These are phyloP conservation scores for Sparus aurata DNA, from an alignment of 2,797 vertebrate species.

Conservation along the genomic window DNA sequence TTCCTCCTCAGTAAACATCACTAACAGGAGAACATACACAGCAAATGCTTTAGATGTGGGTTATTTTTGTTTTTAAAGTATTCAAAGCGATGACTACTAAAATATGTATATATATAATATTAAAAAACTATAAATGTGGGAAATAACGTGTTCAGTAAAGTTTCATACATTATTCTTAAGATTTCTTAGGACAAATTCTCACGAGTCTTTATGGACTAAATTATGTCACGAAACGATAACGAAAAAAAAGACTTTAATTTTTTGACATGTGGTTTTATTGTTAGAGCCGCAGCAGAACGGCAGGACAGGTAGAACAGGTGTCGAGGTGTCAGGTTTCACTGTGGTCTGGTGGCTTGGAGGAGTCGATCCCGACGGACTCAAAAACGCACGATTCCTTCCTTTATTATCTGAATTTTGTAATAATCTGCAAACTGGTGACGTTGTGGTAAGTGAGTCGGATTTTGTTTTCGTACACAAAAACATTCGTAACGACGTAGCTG, in stretches of 20 bases:
- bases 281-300: not conserved
- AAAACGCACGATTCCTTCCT: not conserved
- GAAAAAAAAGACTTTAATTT: no score
- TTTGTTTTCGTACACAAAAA: not conserved
- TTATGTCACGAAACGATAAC: not conserved
- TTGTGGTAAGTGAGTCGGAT: slow-evolving; percentile 46
- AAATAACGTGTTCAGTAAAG: not conserved
- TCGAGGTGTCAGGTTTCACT: slow-evolving; percentile 71
- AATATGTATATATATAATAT: not conserved
- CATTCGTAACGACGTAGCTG: accelerated
- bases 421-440: not conserved
- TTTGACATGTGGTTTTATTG: not conserved
- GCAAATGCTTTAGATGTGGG: not conserved
- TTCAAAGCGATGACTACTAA: not conserved
- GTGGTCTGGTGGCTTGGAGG: not conserved
- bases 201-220: not conserved
- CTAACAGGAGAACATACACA: not conserved
- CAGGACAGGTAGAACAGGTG: slow-evolving; percentile 75
- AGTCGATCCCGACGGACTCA: slow-evolving; percentile 20
- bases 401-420: no score
- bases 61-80: not conserved
- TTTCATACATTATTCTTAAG: no score
- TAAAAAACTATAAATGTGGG: not conserved
- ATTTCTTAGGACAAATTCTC: not conserved
- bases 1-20: not conserved